Evolutionary conservation across 37 sponge, comb jelly and placozoan genomes (phyloP), one percentile per base, ranked within the genome.

Genomic region (Hexactinellida sp.): DNA sequence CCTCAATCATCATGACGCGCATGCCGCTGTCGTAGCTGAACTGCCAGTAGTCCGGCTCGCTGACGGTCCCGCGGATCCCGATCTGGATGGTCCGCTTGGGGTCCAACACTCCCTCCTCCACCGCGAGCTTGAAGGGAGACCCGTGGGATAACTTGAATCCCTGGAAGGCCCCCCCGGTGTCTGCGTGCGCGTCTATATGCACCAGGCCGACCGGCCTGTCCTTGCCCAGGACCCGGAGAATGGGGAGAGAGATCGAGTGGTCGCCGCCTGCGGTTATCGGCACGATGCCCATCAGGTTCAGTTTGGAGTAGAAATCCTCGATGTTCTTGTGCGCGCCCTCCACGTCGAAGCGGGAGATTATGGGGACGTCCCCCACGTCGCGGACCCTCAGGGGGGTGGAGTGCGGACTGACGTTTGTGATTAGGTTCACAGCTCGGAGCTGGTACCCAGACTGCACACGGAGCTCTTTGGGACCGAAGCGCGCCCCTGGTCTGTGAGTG

Each of bases 231-330:
- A 88, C 93, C 28, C 91, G 38, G 0, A 91, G 63, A 47, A 91
- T 93, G 37, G 91, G 90, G 0, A 83, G 85, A 28, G 93, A 89
- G 37, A 93, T 36, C 1, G 90, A 83, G 84, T 93, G 93, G 51
- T 93, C 93, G n/a, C 93, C 93, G 0, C 93, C 93, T 82, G 89
- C 16, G 0, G 85, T 84, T 7, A 93, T 84, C 0, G 93, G 91
- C 37, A 87, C 84, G 51, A 88, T 88, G 38, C 84, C 83, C 24
- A 55, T 84, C 24, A 87, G 83, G 38, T 87, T 38, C 10, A 93
- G 54, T 19, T 86, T 84, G 28, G 38, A 21, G 84, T 87, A 89
- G 41, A 54, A 87, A 0, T 85, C 82, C 10, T 84, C 87, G 37
- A 93, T 93, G 55, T 55, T 55, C 32, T 89, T 86, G 35, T 85